Conservation (phyloP, 2,888 invertebrate genomes). For the Parnassius orleans region DNA sequence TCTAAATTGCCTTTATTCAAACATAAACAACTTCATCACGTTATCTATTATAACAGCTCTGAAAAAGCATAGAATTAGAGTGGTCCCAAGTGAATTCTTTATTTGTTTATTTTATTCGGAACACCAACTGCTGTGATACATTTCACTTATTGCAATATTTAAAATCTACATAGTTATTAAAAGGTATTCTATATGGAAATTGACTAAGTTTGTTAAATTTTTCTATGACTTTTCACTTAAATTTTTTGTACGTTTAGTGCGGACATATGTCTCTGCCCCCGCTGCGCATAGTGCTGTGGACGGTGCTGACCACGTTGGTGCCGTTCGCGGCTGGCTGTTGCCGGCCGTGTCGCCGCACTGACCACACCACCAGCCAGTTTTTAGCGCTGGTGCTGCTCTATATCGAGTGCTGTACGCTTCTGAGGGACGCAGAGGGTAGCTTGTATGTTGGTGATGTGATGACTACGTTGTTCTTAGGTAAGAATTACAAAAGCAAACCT, state of each 20-base stretch:
- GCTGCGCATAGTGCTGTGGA: slow-evolving; percentile 37
- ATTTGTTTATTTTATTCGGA: too few relatives aligned
- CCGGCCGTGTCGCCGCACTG: slow-evolving; percentile 23
- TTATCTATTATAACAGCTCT: too few relatives aligned
- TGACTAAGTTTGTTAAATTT: too few relatives aligned
- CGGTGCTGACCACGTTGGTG: slow-evolving; percentile 37
- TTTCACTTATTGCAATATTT: too few relatives aligned
- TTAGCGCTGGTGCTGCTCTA: slow-evolving; percentile 56
- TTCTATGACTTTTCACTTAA: too few relatives aligned
- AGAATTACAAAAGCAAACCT: slow-evolving; percentile 6
- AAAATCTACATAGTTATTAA: too few relatives aligned
- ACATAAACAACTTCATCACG: too few relatives aligned
- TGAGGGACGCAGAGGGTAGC: slow-evolving; percentile 52
- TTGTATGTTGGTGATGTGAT: slow-evolving; percentile 43
- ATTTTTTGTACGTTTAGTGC: slow-evolving; percentile 42
- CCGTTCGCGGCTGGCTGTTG: slow-evolving; percentile 47
- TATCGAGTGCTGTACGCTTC: slow-evolving; percentile 54
- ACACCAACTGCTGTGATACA: too few relatives aligned
- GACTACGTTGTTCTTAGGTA: slow-evolving; percentile 40
- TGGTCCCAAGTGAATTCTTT: too few relatives aligned
- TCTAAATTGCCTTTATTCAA: too few relatives aligned
- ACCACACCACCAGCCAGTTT: slow-evolving; percentile 27
- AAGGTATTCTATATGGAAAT: too few relatives aligned
- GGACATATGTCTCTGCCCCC: slow-evolving; percentile 49
- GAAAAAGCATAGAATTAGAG: too few relatives aligned